Evolutionary conservation across 92 coral and sea anemone genomes (phyloP), one percentile per base, ranked within the genome.

Genomic region (Parazoanthus swiftii): DNA sequence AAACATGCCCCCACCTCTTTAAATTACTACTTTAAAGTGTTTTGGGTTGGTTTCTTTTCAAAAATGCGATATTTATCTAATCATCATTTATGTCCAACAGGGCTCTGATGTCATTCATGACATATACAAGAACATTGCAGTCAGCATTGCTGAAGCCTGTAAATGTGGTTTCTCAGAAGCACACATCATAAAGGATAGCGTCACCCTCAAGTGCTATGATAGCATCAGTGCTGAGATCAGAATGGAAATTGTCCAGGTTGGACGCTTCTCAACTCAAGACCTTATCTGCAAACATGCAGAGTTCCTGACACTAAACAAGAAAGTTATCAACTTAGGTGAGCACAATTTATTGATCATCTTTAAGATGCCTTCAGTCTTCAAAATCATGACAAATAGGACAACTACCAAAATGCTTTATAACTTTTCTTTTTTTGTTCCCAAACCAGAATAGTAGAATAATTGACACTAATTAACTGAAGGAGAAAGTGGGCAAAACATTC

Each of bases 261-360:
- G 70, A 26, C 79, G 67, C 14, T 79, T 91, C 76, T 79, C 95
- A 25, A 65, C 89, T 77, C 79, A 81, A 25, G 77, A 91, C 54
- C 90, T 97, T 46, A 92, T 89, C 44, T 97, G 98, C 65, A 88
- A 89, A 63, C 85, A 91, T 80, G 86, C 93, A 44, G 89, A 79
- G 23, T 86, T 92, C 68, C 86, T 95, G 72, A 91, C 50, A 74
- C 85, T 88, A 44, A 94, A 88, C 85, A 90, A 91, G 85, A 95
- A 92, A 88, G 93, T 95, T 37, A 89, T 94, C 38, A 92, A 89
- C 36, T 88, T 97, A 84, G 99, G 99, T 97, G 79, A 44, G 94
- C 77, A 15, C 6, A 59, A 11, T 29, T 29, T 29, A 29, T 5
- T 10, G 56, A 37, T 26, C 16, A 8, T 42, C 56, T n/a, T 46